Evolutionary conservation across 2,888 invertebrate genomes (phyloP).

Genomic region (Notodonta dromedarius): DNA sequence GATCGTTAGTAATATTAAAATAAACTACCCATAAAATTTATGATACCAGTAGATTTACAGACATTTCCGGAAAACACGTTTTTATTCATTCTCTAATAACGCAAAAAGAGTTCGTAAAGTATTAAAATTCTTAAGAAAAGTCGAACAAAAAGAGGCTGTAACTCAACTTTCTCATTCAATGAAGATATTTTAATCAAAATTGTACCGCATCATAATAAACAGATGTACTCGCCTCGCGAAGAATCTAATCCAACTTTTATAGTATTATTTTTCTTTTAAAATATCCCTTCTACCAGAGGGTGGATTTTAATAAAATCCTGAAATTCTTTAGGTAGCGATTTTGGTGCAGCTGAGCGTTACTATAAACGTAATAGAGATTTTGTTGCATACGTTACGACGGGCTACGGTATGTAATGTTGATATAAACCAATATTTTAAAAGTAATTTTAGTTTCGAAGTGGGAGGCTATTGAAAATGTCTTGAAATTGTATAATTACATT

Average conservation of each 20-base stretch:
- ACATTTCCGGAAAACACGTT: not conserved
- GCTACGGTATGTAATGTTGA: no score
- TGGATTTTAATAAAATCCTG: conserved; percentile 38
- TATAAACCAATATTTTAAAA: no score
- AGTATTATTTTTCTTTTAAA: conserved; percentile 22
- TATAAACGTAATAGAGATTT: no score
- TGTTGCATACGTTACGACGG: no score
- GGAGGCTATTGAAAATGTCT: no score
- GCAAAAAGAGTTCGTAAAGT: not conserved
- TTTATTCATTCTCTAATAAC: not conserved
- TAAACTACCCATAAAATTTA: no score
- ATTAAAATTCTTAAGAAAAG: not conserved
- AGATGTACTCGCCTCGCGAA: conserved; percentile 19
- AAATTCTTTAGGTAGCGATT: conserved; percentile 18
- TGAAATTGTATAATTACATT: no score
- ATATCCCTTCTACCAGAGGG: conserved; percentile 21
- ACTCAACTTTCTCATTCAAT: not conserved
- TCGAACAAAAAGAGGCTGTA: not conserved
- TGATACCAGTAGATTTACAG: no score
- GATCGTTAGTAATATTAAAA: no score
- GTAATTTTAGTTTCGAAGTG: no score
- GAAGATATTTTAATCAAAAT: conserved; percentile 14
- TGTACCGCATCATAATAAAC: conserved; percentile 18
- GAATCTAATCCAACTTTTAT: conserved; percentile 35
- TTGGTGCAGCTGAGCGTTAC: not conserved